Percentiles rank a stretch among this genome's conserved stretches.
Evolutionary conservation across 2,797 vertebrate genomes (phyloP).

Genomic region (Platyrinchus mystaceus): DNA sequence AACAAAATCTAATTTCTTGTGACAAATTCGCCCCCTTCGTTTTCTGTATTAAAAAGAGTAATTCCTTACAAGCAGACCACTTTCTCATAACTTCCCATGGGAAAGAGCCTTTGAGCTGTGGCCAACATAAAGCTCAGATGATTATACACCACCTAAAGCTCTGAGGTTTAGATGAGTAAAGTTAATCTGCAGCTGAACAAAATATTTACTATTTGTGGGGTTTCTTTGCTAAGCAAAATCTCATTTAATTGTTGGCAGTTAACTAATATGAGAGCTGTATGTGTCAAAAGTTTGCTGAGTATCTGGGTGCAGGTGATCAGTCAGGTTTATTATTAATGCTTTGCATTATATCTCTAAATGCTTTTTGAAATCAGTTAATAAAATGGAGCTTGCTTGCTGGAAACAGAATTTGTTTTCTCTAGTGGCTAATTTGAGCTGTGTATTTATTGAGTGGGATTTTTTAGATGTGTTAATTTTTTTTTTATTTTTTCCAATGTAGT

Average conservation of each 20-base stretch:
- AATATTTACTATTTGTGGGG: not conserved
- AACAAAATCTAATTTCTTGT: not conserved
- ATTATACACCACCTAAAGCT: not conserved
- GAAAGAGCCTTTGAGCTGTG: not conserved
- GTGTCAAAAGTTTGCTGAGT: not conserved
- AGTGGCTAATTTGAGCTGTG: not conserved
- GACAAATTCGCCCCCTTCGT: not conserved
- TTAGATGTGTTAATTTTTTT: constrained; percentile 7
- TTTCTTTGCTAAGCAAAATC: not conserved
- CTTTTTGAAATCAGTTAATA: not conserved
- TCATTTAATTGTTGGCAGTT: not conserved
- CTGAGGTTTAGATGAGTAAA: not conserved
- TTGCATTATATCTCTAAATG: not conserved
- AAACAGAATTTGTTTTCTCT: constrained; percentile 3
- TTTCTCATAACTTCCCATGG: not conserved
- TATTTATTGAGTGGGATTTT: constrained; percentile 21
- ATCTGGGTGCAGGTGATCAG: not conserved
- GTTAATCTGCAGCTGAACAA: not conserved
- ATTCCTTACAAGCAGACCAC: not conserved
- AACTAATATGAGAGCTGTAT: not conserved
- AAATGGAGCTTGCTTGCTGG: not conserved
- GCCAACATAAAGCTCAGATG: not conserved
- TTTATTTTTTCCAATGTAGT: not conserved
- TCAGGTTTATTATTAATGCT: not conserved
- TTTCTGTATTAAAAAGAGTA: not conserved